Evolutionary conservation across 2,113 vertebrate genomes (phyloP), one percentile per base, ranked within the genome.

Genomic region (Xenopus borealis): DNA sequence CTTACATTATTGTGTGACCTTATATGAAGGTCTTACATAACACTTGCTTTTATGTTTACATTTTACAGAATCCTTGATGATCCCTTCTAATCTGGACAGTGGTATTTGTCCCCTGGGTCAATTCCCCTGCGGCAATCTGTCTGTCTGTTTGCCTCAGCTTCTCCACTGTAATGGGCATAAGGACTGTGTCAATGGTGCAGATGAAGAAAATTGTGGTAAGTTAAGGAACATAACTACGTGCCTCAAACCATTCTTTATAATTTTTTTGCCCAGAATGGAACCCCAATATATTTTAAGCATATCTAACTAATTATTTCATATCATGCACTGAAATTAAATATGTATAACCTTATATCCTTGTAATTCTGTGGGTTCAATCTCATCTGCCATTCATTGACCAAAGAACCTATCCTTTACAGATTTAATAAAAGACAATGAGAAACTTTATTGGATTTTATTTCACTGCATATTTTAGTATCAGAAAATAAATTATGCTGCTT

Each of bases 121-220:
- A 33, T 89, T 91, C 50, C 88, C 90, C 7, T 90, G 90, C 3
- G 88, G 86, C 7, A 88, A 89, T 62, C 72, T 85, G 65, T 84
- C 88, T 0, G 8, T 79, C 23, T 91, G 90, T 79, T 77, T 91
- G 58, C 88, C 88, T n/a, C 89, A 90, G 78, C 80, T 77, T 1
- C 79, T 83, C 12, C 88, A 88, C 78, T 90, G 90, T 81, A 89
- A 90, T 6, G 85, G 87, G 2, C 78, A 77, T 12, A 71, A 78
- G 4, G 83, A 89, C 80, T 91, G 90, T 11, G 72, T 6, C 2
- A 86, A 90, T 16, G 89, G 88, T 7, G 90, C 88, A 0, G 89
- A 90, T 0, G 89, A 91, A 65, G 88, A 90, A 62, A 81, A 91
- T 80, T 90, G 90, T 1, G 89, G 89, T 89, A 78, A 88, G 81